These are phyloP conservation scores for Parthenolecanium corni DNA, from an alignment of 2,888 invertebrate species.

Conservation along the genomic window DNA sequence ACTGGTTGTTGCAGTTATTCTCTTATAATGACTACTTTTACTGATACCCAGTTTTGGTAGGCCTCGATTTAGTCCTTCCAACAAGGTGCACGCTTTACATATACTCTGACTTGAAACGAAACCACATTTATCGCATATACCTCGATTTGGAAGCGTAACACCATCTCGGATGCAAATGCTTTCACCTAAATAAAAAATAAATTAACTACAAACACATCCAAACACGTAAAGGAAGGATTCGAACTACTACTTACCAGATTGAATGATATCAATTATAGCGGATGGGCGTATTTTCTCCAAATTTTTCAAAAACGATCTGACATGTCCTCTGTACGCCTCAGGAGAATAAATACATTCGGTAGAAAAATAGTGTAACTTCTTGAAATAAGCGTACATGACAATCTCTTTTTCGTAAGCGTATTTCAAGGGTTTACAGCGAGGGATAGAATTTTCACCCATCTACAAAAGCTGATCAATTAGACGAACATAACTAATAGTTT, in stretches of 20 bases:
- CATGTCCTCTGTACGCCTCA: constrained; percentile 91
- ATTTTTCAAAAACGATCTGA: constrained; percentile 81
- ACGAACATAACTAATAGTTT: constrained; percentile 2
- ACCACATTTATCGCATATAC: constrained; percentile 72
- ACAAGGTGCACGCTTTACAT: constrained; percentile 90
- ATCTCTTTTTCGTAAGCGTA: constrained; percentile 99
- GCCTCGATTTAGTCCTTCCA: constrained; percentile 91
- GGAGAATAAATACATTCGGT: constrained; percentile 98
- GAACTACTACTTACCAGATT: constrained; percentile 54
- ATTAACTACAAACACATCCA: not conserved
- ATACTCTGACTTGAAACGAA: constrained; percentile 85
- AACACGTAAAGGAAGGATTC: not conserved
- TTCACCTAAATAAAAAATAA: constrained; percentile 53
- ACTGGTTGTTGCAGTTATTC: not conserved
- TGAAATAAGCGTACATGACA: constrained; percentile 97
- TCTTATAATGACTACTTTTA: constrained; percentile 66
- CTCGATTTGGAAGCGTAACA: constrained; percentile 67
- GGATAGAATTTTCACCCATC: constrained; percentile 70
- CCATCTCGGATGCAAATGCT: constrained; percentile 68
- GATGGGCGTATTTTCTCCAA: constrained; percentile 86
- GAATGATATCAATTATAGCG: constrained; percentile 84
- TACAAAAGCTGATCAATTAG: constrained; percentile 38
- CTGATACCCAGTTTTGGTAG: constrained; percentile 82
- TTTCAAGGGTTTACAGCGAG: constrained; percentile 89
- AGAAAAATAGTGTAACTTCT: constrained; percentile 91